phyloP scores from a whole-genome alignment of 1,140 invertebrate genomes.

The Lineus longissimus region DNA sequence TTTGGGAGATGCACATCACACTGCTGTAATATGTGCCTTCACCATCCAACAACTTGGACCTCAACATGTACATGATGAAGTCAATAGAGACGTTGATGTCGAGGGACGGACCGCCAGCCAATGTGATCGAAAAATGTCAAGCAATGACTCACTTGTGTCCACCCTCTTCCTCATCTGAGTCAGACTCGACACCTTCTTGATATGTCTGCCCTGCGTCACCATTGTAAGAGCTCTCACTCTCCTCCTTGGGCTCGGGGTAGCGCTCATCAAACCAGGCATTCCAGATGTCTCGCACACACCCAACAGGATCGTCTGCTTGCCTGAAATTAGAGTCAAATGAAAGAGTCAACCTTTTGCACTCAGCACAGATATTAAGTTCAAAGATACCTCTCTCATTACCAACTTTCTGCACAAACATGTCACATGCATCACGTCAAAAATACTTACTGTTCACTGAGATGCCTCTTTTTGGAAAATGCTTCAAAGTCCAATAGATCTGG shows the following conservation, averaged over 20 bases:
- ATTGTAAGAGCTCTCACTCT: conserved; percentile 35
- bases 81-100: no score
- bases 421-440: no score
- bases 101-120: no score
- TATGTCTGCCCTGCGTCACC: conserved; percentile 2
- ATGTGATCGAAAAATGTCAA: conserved; percentile 3
- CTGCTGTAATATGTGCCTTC: no score
- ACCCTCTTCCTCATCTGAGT: no score
- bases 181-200: neutral
- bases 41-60: no score
- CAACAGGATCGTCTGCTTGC: conserved; percentile 31
- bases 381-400: conserved; percentile 4
- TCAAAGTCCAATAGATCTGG: conserved; percentile 41
- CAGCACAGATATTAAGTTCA: neutral
- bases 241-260: conserved; percentile 39
- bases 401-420: no score
- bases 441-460: no score
- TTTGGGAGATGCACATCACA: no score
- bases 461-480: conserved; percentile 24
- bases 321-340: conserved; percentile 17
- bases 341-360: neutral
- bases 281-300: conserved; percentile 51
- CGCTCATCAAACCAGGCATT: conserved; percentile 53
- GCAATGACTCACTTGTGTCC: no score
- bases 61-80: no score